Conservation (phyloP, 2,113 vertebrate genomes). For the Ibidorhyncha struthersii region DNA sequence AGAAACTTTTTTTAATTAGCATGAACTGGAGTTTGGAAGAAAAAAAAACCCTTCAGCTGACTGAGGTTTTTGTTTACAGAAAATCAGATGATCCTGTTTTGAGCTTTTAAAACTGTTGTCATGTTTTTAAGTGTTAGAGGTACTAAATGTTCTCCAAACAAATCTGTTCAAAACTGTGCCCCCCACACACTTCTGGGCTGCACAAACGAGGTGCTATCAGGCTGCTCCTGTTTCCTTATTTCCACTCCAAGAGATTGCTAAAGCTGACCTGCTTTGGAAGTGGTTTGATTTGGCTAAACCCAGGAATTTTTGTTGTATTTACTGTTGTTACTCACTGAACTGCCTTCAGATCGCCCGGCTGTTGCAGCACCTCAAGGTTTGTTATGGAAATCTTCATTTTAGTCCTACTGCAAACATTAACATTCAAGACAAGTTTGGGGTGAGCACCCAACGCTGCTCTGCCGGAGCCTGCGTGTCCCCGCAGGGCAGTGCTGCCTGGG, state of each 20-base stretch:
- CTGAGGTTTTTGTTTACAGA: background rate
- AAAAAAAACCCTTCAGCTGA: background rate
- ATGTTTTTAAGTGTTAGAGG: background rate
- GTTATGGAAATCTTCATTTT: background rate
- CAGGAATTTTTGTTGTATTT: background rate
- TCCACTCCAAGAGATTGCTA: background rate
- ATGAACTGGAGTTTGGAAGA: background rate
- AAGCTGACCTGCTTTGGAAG: background rate
- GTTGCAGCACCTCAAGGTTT: background rate
- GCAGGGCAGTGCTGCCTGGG: background rate
- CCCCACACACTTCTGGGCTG: rapidly evolving
- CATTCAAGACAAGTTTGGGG: rapidly evolving
- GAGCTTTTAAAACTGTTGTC: background rate
- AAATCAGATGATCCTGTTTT: background rate
- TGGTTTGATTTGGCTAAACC: rapidly evolving
- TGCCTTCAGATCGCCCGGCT: background rate
- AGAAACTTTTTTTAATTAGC: background rate
- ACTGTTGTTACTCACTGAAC: background rate
- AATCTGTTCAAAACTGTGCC: background rate
- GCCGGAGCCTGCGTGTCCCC: background rate
- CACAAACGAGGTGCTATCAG: background rate
- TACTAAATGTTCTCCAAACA: conserved; percentile 2
- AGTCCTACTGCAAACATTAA: background rate
- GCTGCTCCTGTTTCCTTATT: background rate
- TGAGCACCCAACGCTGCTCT: background rate